Conservation (phyloP, 2,797 vertebrate genomes). For the Pipistrellus nathusii region DNA sequence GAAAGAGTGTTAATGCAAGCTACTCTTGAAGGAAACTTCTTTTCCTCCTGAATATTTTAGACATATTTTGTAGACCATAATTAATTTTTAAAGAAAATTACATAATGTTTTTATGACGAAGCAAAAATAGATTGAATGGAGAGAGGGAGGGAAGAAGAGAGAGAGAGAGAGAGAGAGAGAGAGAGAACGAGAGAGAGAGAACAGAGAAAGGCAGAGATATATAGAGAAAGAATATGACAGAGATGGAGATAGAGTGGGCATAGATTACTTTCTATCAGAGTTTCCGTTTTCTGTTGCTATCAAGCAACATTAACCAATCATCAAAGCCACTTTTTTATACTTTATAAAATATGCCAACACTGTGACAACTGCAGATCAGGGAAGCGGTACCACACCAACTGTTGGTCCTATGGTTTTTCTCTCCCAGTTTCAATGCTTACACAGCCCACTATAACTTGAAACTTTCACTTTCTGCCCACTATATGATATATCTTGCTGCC, state of each 20-base stretch:
- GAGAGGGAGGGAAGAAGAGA: too few relatives aligned
- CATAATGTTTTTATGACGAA: conserved; percentile 69
- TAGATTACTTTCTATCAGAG: background rate
- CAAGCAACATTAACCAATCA: conserved; percentile 6
- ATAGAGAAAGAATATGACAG: background rate
- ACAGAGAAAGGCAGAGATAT: conserved; percentile 37
- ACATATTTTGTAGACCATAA: conserved; percentile 66
- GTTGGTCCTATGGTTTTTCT: background rate
- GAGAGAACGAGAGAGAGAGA: background rate
- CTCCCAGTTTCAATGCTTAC: background rate
- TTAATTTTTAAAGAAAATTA: conserved; percentile 79
- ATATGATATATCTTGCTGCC: background rate
- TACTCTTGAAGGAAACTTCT: conserved; percentile 67
- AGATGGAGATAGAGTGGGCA: background rate
- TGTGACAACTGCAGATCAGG: background rate
- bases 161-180: background rate
- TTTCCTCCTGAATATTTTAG: conserved; percentile 73
- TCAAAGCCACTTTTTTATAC: conserved; percentile 19
- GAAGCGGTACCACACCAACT: background rate
- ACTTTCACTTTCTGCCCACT: background rate
- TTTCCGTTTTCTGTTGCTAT: background rate
- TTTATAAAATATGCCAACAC: conserved; percentile 38
- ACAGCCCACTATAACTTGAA: background rate
- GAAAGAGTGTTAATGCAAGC: conserved; percentile 68
- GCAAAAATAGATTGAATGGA: conserved; percentile 54